Base-by-base conservation (phyloP, 2,888 invertebrate species). In the Hirtodrosophila histrioides region DNA sequence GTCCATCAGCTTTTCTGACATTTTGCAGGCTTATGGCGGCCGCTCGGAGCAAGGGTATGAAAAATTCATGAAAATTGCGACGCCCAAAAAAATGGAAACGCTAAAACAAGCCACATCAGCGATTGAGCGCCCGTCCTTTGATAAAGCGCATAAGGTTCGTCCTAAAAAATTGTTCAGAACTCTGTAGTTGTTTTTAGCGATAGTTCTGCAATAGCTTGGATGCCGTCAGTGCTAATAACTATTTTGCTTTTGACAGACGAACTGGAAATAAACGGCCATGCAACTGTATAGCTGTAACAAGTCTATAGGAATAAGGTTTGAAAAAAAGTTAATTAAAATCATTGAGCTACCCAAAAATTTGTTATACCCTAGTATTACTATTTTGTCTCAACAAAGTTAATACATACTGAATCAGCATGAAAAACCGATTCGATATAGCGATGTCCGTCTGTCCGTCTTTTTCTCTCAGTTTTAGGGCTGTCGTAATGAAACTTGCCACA, bases 1-100 rank as follows among this genome's bases (percentile, higher is more conserved):
- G 68, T 75, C 66, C 49, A 39, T 48, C 50, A 62, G 57, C 50
- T 69, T 80, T 67, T 48, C 17, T 36, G 39, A 49, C 40, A 54
- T 57, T 54, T 55, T 61, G 40, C 41, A 12, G 61, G 66, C 81
- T 76, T 72, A 66, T 67, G 63, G 50, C 39, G 51, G 24, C 53
- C 45, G 39, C 64, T 57, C 27, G 5, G 27, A 27, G 27, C 6
- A 6, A 31, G 9, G 9, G 7, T 9, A 31, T 31, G 2, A 31
- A 31, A 74, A 75, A 65, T 56, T 51, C 60, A 50, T 46, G 29
- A 39, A 57, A 73, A 69, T 58, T 69, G 70, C 53, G 12, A 33
- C n/a, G 35, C n/a, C n/a, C n/a, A 24, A 31, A 29, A 12, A 43
- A 50, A 39, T 17, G 6, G 3, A 23, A 29, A 43, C 5, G 11